A percentile compares a stretch with the other conserved stretches of the same genome.
These are phyloP conservation scores for Sphaerodactylus townsendi DNA, from an alignment of 2,113 vertebrate genomes.

Conservation along the genomic window DNA sequence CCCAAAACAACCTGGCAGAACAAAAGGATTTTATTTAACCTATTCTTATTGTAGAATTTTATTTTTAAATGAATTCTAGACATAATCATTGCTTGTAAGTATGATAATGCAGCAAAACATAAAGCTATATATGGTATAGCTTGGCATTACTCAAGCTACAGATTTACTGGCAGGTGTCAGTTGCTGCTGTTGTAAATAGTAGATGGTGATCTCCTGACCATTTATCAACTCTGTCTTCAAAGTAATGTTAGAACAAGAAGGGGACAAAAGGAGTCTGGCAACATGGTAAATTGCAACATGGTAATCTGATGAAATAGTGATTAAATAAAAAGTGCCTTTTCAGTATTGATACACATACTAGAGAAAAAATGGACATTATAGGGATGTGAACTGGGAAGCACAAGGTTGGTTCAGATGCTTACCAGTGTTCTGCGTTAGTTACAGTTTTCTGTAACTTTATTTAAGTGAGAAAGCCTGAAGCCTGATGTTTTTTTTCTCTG, in stretches of 20 bases:
- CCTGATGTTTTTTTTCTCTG: conserved; percentile 31
- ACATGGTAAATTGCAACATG: not conserved
- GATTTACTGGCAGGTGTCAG: not conserved
- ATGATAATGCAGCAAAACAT: not conserved
- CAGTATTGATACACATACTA: not conserved
- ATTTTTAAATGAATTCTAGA: not conserved
- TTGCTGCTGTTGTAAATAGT: conserved; percentile 13
- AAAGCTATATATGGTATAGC: not conserved
- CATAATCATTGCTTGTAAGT: not conserved
- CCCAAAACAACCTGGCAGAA: not conserved
- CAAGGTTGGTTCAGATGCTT: not conserved
- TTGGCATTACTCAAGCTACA: conserved; percentile 33
- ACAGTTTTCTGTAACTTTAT: not conserved
- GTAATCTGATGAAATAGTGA: not conserved
- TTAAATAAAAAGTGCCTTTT: not conserved
- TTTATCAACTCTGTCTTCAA: conserved; percentile 4
- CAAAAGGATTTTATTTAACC: rapidly evolving
- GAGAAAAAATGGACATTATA: not conserved
- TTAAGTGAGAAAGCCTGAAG: conserved; percentile 14
- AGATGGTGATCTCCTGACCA: not conserved
- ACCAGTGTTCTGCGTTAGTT: not conserved
- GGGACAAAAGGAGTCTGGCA: conserved; percentile 5
- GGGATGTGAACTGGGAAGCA: not conserved
- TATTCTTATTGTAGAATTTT: not conserved
- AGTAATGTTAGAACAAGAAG: conserved; percentile 31